Base-by-base conservation (phyloP, 2,888 invertebrate genomes). In the Acanthopleura granulata region DNA sequence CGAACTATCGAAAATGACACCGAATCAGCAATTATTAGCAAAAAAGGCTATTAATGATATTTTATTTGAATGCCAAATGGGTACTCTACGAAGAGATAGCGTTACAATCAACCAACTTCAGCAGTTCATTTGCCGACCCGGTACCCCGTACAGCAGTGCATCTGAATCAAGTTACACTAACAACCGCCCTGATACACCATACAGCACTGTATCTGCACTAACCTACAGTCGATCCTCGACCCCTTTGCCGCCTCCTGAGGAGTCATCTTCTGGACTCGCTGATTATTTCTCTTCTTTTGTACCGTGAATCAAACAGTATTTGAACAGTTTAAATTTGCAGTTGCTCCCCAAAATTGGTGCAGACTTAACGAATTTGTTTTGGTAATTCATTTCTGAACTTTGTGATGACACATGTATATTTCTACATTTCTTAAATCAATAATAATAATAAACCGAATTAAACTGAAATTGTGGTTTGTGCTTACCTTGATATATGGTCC, bases 11-110 rank as follows among this genome's bases (percentile, higher is more conserved):
- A 49, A 72, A 40, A 76, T 76, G 76, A 72, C 74, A 6, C 61
- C 49, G 62, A n/a, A 76, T 9, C 76, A 76, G 62, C 72, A 74
- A 40, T 50, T 76, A 27, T 62, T 76, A 25, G 76, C 76, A 40
- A 76, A 76, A 62, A 76, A 76, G 49, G 76, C 76, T 61, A 76
- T 76, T 49, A 72, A 72, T 66, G 74, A 74, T 49, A 74, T 76
- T 72, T 62, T 76, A 62, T 76, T 76, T 72, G 76, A 76, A 51
- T 74, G 76, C 16, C 70, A 69, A 66, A 62, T 74, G 72, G 76
- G 76, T 14, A 76, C 72, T 16, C 72, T 76, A 30, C 57, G 74
- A 27, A 49, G 76, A 30, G 12, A 72, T 40, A 74, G 74, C 51
- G 74, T 76, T 16, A 16, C 40, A 57, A 76, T 76, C 49, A 40